Evolutionary conservation across 1,140 invertebrate genomes (phyloP), one percentile per base, ranked within the genome.

Genomic region (Drosophila paulistorum): DNA sequence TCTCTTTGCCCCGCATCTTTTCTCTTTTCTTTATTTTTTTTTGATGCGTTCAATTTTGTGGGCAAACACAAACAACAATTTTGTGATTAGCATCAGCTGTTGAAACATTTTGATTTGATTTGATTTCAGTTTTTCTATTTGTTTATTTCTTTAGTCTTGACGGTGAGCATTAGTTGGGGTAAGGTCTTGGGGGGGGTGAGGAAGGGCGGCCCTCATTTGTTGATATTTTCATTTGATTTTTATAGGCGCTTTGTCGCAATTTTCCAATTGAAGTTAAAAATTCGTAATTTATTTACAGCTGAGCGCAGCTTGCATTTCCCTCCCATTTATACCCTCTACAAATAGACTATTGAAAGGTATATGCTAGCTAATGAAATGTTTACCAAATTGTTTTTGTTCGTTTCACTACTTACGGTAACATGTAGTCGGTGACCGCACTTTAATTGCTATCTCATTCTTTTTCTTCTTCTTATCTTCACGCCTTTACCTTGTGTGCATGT

Each of bases 21-120:
- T 10, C 20, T 11, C 45, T 10, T 23, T 23, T 51, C 17, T n/a
- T 17, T 20, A 4, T 11, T 51, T 20, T n/a, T 42, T 37, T 42
- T 35, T 78, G 83, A 89, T 83, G 79, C 65, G 79, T 89, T 77
- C 83, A 89, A 86, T 86, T 86, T 86, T 87, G 83, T 89, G 83
- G 83, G 72, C 84, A 86, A 86, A 86, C 84, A 89, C 45, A 77
- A 71, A 78, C 74, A 77, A 79, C 61, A 55, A 37, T 68, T 71
- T 72, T 79, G 83, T 86, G 83, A 86, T 86, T 83, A 87, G 83
- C 83, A 86, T 86, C 83, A 86, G 82, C 82, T 86, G 83, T 77
- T 87, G 83, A 86, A 83, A 86, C 84, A 78, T 69, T 71, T 55
- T 57, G 74, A 77, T 82, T 55, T 57, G 74, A 77, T 82, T 76